Percentiles rank a stretch among this genome's conserved stretches.
Evolutionary conservation across 2,113 vertebrate genomes (phyloP).

Genomic region (Paralichthys olivaceus): DNA sequence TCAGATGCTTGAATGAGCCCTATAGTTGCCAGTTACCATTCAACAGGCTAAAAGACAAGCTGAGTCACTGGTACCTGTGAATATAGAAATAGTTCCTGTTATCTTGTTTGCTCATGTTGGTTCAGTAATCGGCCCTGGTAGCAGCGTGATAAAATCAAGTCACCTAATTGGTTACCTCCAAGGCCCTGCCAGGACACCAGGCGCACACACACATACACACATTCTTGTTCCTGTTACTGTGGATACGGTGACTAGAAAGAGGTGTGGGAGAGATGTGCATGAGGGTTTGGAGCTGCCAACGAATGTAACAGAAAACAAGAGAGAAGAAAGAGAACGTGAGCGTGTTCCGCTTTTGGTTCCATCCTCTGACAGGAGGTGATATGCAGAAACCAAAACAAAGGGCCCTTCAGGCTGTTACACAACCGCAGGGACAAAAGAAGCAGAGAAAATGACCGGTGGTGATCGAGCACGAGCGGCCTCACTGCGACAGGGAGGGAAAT

Average conservation of each 20-base stretch:
- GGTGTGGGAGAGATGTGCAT: constrained; percentile 12
- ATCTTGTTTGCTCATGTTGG: constrained; percentile 54
- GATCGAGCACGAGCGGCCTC: constrained; percentile 54
- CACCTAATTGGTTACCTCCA: constrained; percentile 54
- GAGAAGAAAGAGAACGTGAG: constrained; percentile 7
- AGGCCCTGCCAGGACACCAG: constrained; percentile 14
- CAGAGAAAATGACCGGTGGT: constrained; percentile 29
- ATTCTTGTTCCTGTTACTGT: constrained; percentile 56
- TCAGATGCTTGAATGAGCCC: constrained; percentile 16
- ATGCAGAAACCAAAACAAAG: constrained; percentile 44
- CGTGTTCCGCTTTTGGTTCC: constrained; percentile 37
- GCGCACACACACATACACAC: constrained; percentile 48
- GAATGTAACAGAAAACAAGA: constrained; percentile 31
- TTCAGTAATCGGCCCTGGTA: constrained; percentile 44
- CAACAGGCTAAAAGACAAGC: constrained; percentile 48
- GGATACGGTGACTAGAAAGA: constrained; percentile 41
- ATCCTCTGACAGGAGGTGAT: constrained; percentile 47
- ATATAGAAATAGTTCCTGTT: constrained; percentile 42
- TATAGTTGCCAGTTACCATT: constrained; percentile 47
- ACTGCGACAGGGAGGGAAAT: constrained; percentile 8
- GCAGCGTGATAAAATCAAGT: constrained; percentile 54
- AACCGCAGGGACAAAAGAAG: constrained; percentile 49
- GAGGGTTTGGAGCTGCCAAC: constrained; percentile 28
- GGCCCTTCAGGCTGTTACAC: constrained; percentile 49
- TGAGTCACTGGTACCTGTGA: constrained; percentile 65